A percentile compares a stretch with the other conserved stretches of the same genome.
Evolutionary conservation across 2,113 vertebrate genomes (phyloP).

Genomic region (Coracopsis vasa): DNA sequence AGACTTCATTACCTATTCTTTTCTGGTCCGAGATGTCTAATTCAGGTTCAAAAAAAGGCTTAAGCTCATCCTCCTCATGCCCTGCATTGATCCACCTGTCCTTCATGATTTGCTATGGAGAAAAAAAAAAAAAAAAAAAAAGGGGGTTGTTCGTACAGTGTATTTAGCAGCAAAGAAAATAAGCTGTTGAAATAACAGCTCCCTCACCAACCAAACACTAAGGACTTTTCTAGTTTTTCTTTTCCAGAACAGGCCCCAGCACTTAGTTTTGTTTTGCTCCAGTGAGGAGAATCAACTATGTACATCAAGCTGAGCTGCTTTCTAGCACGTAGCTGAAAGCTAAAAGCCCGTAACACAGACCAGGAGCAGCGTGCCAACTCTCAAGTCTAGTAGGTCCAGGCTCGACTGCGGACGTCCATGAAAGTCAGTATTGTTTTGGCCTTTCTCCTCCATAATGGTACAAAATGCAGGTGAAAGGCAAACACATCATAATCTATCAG

Average conservation of each 20-base stretch:
- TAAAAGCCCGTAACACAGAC: neutral
- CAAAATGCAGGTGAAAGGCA: neutral
- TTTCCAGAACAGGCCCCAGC: neutral
- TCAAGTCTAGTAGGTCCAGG: neutral
- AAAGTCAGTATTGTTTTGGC: neutral
- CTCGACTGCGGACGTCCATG: neutral
- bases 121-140: neutral
- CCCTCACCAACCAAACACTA: neutral
- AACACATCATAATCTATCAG: neutral
- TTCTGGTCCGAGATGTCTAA: slow-evolving; percentile 96
- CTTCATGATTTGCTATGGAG: slow-evolving; percentile 96
- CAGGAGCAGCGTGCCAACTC: neutral
- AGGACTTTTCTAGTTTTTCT: neutral
- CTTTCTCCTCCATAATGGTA: neutral
- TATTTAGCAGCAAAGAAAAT: neutral
- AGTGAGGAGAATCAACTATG: neutral
- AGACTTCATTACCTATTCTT: slow-evolving; percentile 87
- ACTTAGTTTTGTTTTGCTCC: neutral
- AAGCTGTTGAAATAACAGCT: neutral
- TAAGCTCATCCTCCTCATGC: slow-evolving; percentile 95
- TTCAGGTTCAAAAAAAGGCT: slow-evolving; percentile 94
- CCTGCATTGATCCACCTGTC: slow-evolving; percentile 98
- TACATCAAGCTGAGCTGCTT: neutral
- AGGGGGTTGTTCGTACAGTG: neutral
- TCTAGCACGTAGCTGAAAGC: neutral